Evolutionary conservation across 2,888 invertebrate species (phyloP), one percentile per base, ranked within the genome.

Genomic region (Listrodromus nycthemerus): DNA sequence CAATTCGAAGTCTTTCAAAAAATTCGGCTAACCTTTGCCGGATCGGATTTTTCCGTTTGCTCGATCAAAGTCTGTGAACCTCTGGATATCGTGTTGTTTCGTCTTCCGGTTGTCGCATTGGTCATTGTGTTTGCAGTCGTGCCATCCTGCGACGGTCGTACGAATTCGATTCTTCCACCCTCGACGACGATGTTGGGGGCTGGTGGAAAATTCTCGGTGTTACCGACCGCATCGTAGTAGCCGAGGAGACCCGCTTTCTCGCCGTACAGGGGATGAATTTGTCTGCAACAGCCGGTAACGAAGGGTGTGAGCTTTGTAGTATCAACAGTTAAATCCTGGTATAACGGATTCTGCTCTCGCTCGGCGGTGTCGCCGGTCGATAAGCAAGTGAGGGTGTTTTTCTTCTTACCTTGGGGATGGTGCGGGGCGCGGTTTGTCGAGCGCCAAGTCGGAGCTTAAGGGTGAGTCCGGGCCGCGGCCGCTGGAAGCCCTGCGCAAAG

Each of bases 141-240:
- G 91, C 91, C 91, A 91, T 93, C 93, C 86, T 92, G 90, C 87
- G 94, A 93, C 77, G 94, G 93, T 88, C 93, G 93, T 71, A 94
- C 93, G 89, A 94, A 94, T 91, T 94, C 94, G 85, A 94, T 94
- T 86, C 94, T 91, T 16, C 94, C 94, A 86, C 93, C 94, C 91
- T 94, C 94, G 74, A 94, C 94, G 83, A 94, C 94, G 88, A 94
- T 94, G 88, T 94, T 94, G 45, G 94, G 94, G 82, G 93, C 92
- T 73, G 93, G 93, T 80, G 93, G 92, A 85, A 92, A 93, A 88
- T 90, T 92, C 69, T 92, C 92, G 79, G 91, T 89, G 83, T 92
- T 92, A 89, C 92, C 92, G 90, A 92, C 91, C 7, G 92, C 84
- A 45, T 92, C 92, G 86, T 93, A 93, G 86, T 93, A 93, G 3